phyloP scores from a whole-genome alignment of 2,888 invertebrate species.

The Drosophila koepferae region DNA sequence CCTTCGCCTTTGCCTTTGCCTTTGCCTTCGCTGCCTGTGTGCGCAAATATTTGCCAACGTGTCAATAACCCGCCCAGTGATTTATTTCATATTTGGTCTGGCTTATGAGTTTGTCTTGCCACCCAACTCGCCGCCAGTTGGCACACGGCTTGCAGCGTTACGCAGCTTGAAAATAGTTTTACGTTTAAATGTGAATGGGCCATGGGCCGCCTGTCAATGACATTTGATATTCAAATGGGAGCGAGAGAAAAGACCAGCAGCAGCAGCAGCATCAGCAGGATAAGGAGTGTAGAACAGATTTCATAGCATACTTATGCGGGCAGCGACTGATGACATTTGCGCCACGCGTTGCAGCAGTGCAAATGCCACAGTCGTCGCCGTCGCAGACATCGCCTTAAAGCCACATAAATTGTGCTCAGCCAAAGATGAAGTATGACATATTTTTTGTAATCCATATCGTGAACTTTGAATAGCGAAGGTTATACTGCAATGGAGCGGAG shows the following conservation, averaged over 20 bases:
- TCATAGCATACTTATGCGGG: constrained; percentile 77
- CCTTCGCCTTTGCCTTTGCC: not conserved
- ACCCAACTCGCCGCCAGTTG: not conserved
- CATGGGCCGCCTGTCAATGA: constrained; percentile 69
- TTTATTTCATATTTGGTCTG: constrained; percentile 78
- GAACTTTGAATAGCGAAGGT: not conserved
- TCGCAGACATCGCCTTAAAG: constrained; percentile 59
- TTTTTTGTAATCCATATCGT: not conserved
- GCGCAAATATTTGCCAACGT: constrained; percentile 78
- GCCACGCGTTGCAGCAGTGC: constrained; percentile 13
- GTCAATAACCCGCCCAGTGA: constrained; percentile 80
- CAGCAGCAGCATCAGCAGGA: not conserved
- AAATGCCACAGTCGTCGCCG: not conserved
- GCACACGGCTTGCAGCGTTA: constrained; percentile 9
- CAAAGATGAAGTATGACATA: constrained; percentile 18
- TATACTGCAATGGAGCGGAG: not conserved
- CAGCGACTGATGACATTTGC: constrained; percentile 36
- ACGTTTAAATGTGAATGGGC: constrained; percentile 39
- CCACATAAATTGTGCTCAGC: constrained; percentile 58
- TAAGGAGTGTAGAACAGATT: constrained; percentile 34
- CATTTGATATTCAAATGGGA: constrained; percentile 67
- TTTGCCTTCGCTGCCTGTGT: constrained; percentile 9
- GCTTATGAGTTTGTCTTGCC: constrained; percentile 55
- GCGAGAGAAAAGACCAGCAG: constrained; percentile 1
- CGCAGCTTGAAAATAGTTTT: constrained; percentile 55